Evolutionary conservation across 2,797 vertebrate species (phyloP).

Genomic region (Esox lucius): DNA sequence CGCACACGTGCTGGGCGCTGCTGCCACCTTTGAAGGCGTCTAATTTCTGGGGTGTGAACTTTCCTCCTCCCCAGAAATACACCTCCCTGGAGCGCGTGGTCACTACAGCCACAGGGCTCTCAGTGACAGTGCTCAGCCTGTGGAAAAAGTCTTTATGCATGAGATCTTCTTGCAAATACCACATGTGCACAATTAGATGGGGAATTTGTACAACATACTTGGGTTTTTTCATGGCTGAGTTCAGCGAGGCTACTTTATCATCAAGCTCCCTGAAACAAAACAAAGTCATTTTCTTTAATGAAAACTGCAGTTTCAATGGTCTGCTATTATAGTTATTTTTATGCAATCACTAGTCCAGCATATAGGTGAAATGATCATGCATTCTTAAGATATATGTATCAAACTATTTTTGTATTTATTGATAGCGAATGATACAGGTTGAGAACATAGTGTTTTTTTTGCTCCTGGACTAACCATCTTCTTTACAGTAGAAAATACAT

Average conservation of each 20-base stretch:
- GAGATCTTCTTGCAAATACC: background rate
- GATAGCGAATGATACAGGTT: too few relatives aligned
- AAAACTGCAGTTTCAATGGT: background rate
- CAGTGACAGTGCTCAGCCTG: constrained; percentile 87
- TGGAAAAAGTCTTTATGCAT: background rate
- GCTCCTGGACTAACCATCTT: too few relatives aligned
- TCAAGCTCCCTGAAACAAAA: constrained; percentile 85
- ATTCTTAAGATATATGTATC: too few relatives aligned
- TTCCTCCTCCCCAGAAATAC: constrained; percentile 98
- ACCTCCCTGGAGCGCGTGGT: constrained; percentile 95
- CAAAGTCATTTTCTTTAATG: background rate
- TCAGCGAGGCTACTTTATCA: constrained; percentile 88
- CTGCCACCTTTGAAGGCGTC: constrained; percentile 97
- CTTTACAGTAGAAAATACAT: too few relatives aligned
- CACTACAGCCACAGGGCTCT: constrained; percentile 93
- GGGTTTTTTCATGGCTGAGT: constrained; percentile 91
- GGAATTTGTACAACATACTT: constrained; percentile 76
- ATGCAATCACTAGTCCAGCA: too few relatives aligned
- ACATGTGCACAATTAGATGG: background rate
- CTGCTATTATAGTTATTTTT: background rate
- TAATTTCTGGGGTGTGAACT: constrained; percentile 95
- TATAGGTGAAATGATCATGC: too few relatives aligned
- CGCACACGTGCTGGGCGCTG: constrained; percentile 93
- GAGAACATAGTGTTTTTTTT: too few relatives aligned
- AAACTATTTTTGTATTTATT: too few relatives aligned